Base-by-base conservation (phyloP, 2,888 invertebrate species). In the Macrophya annulata region DNA sequence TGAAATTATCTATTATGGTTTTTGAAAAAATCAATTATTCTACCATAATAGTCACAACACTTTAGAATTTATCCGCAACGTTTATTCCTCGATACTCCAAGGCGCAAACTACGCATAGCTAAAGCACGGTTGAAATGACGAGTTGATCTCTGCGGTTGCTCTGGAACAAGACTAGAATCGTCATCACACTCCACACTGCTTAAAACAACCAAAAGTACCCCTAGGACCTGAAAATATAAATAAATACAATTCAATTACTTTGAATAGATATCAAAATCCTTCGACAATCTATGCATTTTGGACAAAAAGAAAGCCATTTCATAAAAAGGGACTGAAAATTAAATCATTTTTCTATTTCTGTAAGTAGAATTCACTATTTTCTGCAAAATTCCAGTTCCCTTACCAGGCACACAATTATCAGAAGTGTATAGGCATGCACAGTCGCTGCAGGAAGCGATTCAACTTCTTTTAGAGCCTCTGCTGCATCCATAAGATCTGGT, bases 101-200 rank as follows among this genome's bases (percentile, higher is more conserved):
- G 89, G 12, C 96, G 95, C 71, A 98, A 94, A 82, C 97, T 97
- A 17, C 97, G 95, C 97, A 98, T 98, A 21, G 98, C 97, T 96
- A 98, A 97, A 17, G 98, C 97, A 89, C 98, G 95, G 94, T 98
- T 98, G 94, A 98, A 98, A 92, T 98, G 97, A 51, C 98, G 96
- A 89, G 97, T 97, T 8, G 96, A 95, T 88, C 91, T 93, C 90
- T 90, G 92, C 84, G 91, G 90, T 86, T 90, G 91, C 86, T 94
- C 94, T 71, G 89, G 88, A 68, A 90, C 90, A 85, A 92, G 86
- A 85, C 88, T 91, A 45, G 91, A 88, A 85, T 92, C 93, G 84
- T 93, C 93, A 77, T 93, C 93, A 76, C 92, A 92, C 87, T 93
- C 93, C 25, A 93, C 90, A 76, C 97, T 97, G 82, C 97, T 97